Evolutionary conservation across 2,797 vertebrate species (phyloP).

Genomic region (Urocyon cinereoargenteus): DNA sequence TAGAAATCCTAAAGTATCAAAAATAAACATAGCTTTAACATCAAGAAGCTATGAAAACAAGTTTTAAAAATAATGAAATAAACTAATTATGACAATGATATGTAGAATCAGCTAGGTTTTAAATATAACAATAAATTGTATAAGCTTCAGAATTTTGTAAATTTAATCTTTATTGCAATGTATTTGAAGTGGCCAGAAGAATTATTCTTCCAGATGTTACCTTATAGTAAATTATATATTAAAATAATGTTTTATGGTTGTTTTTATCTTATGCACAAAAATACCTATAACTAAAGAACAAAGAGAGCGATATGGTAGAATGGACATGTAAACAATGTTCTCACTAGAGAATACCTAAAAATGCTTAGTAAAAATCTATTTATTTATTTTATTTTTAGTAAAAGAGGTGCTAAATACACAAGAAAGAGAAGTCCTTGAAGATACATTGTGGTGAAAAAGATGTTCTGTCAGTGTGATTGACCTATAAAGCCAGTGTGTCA

Average conservation of each 20-base stretch:
- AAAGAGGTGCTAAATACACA: neutral
- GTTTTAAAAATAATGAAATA: neutral
- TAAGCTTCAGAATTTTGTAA: neutral
- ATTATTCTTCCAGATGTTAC: neutral
- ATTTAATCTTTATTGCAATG: neutral
- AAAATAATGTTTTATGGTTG: neutral
- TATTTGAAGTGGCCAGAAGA: neutral
- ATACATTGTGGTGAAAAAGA: neutral
- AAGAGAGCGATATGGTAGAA: neutral
- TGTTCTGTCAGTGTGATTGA: too few relatives aligned
- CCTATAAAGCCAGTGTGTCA: neutral
- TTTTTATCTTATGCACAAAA: neutral
- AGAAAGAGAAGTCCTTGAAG: neutral
- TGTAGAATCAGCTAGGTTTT: neutral
- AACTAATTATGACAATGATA: neutral
- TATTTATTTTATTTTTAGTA: neutral
- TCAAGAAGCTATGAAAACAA: neutral
- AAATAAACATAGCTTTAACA: neutral
- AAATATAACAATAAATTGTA: neutral
- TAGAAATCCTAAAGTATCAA: neutral
- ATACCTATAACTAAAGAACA: neutral
- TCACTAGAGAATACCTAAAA: neutral
- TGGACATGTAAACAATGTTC: neutral
- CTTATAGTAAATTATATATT: neutral
- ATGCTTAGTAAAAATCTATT: neutral